Conservation (phyloP, 2,797 vertebrate species). For the Phoxinus dragarum region DNA sequence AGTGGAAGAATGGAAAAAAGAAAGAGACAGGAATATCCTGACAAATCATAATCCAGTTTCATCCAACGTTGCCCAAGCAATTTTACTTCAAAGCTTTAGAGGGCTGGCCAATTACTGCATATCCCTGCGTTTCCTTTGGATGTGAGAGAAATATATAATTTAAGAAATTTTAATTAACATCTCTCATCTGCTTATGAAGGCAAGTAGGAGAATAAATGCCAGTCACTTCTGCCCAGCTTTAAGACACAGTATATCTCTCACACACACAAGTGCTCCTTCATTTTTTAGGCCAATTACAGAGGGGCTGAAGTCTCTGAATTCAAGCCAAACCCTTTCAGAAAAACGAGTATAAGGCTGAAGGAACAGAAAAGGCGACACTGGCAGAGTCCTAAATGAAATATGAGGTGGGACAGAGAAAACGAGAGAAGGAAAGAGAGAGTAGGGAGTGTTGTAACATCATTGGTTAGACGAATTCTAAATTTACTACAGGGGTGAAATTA, state of each 20-base stretch:
- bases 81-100: slow-evolving; percentile 79
- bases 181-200: slow-evolving; percentile 61
- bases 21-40: slow-evolving; percentile 67
- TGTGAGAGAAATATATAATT: slow-evolving; percentile 65
- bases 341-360: slow-evolving; percentile 15
- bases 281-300: slow-evolving; percentile 44
- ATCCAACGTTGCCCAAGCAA: slow-evolving; percentile 71
- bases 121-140: slow-evolving; percentile 68
- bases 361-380: slow-evolving; percentile 24
- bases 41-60: slow-evolving; percentile 76
- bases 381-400: neutral
- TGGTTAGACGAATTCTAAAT: neutral
- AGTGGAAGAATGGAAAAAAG: slow-evolving; percentile 22
- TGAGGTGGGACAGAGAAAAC: neutral
- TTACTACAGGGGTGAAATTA: neutral
- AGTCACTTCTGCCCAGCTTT: slow-evolving; percentile 41
- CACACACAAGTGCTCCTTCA: neutral
- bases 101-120: slow-evolving; percentile 70
- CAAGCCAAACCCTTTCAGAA: slow-evolving; percentile 43
- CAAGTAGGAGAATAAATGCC: slow-evolving; percentile 57
- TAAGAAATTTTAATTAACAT: slow-evolving; percentile 74
- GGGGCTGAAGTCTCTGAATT: slow-evolving; percentile 45
- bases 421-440: slow-evolving; percentile 3
- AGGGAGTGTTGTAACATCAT: neutral
- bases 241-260: slow-evolving; percentile 28